A percentile compares a stretch with the other conserved stretches of the same genome.
These are phyloP conservation scores for Sciaenops ocellatus DNA, from an alignment of 2,797 vertebrate genomes.

Conservation along the genomic window DNA sequence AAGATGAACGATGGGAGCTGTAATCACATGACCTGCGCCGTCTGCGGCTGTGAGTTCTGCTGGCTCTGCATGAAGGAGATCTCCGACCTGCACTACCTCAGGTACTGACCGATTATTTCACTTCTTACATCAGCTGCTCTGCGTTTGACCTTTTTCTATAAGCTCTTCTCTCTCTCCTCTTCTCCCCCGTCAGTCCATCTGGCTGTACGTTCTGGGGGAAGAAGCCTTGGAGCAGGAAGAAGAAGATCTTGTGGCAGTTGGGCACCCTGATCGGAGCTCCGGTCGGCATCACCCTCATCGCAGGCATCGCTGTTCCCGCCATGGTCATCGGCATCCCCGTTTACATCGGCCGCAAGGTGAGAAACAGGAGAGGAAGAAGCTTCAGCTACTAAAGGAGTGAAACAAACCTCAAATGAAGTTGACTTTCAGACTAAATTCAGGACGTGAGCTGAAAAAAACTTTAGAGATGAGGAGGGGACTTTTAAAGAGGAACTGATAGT, in stretches of 20 bases:
- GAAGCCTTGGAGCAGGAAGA: constrained; percentile 99
- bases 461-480: not conserved
- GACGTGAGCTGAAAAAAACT: not conserved
- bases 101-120: constrained; percentile 74
- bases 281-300: constrained; percentile 97
- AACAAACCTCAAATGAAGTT: not conserved
- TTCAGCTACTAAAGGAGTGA: not conserved
- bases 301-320: constrained; percentile 97
- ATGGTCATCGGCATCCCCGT: constrained; percentile 99
- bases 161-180: not conserved
- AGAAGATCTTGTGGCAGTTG: constrained; percentile 99
- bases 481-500: constrained; percentile 7
- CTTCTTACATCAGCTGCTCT: fast-evolving
- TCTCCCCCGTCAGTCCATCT: constrained; percentile 88
- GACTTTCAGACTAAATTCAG: not conserved
- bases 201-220: constrained; percentile 99
- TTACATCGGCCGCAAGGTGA: constrained; percentile 96
- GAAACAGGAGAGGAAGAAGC: constrained; percentile 30
- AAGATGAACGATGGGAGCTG: constrained; percentile 99
- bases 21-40: constrained; percentile 99
- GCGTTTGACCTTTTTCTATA: not conserved
- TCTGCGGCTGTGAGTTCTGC: constrained; percentile 99
- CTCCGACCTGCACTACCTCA: constrained; percentile 99
- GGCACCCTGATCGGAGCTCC: constrained; percentile 97
- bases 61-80: constrained; percentile 99